Percentiles rank a stretch among this genome's conserved stretches.
phyloP scores from a whole-genome alignment of 2,888 invertebrate species.

The Philhelius pedissequus region DNA sequence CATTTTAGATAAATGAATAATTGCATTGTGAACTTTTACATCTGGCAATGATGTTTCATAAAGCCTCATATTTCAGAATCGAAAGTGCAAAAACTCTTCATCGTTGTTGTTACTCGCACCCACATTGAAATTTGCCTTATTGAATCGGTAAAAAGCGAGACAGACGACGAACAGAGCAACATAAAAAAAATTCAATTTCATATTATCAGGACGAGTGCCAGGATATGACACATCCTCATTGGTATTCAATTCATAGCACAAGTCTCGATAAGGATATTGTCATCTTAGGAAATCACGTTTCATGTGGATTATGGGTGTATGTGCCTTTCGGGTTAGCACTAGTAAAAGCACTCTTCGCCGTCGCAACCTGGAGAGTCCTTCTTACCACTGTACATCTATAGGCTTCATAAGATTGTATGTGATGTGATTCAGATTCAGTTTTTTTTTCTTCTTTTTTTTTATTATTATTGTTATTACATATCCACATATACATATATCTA shows the following conservation, averaged over 20 bases:
- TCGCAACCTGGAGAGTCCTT: constrained; percentile 34
- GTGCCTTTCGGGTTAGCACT: constrained; percentile 42
- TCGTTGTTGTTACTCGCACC: neutral
- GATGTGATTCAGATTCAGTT: constrained; percentile 49
- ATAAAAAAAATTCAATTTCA: constrained; percentile 61
- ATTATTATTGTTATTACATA: constrained; percentile 65
- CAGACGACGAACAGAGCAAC: neutral
- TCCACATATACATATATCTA: constrained; percentile 1
- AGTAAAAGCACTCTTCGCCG: constrained; percentile 2
- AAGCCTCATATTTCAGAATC: neutral
- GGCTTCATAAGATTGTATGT: constrained; percentile 24
- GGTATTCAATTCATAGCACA: constrained; percentile 67
- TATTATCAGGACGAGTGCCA: constrained; percentile 64
- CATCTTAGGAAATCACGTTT: constrained; percentile 68
- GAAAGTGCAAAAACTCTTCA: constrained; percentile 28
- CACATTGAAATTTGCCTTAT: constrained; percentile 17
- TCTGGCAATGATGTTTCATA: neutral
- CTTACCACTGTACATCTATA: neutral
- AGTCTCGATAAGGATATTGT: constrained; percentile 69
- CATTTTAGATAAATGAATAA: no score
- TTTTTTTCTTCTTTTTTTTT: constrained; percentile 11
- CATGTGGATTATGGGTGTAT: constrained; percentile 65
- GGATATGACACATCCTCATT: constrained; percentile 69
- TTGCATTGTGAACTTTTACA: no score
- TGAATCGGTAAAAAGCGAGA: neutral